Percentiles rank a stretch among this genome's conserved stretches.
These are phyloP conservation scores for Solenopsis fugax DNA, from an alignment of 1,140 invertebrate species.

Conservation along the genomic window DNA sequence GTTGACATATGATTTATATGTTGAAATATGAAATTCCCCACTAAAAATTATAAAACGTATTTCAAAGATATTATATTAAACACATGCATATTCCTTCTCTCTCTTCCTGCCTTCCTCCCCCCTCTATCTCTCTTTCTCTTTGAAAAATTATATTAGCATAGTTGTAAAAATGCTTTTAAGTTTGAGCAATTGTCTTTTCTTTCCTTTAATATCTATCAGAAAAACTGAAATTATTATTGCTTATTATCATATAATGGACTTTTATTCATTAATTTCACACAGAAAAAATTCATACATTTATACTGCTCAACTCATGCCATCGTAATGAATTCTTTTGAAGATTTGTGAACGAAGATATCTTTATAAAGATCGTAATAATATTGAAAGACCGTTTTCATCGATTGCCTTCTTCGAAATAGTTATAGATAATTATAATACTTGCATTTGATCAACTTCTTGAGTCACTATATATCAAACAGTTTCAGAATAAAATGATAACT, in stretches of 20 bases:
- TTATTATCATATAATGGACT: not conserved
- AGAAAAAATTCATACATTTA: not conserved
- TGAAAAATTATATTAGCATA: constrained; percentile 14
- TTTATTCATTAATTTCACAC: not conserved
- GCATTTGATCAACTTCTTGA: not conserved
- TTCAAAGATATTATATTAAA: constrained; percentile 8
- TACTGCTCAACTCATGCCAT: too few species aligned
- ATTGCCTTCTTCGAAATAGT: too few species aligned
- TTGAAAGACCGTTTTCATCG: too few species aligned
- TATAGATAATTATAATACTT: too few species aligned
- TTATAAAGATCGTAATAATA: too few species aligned
- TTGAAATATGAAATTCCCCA: constrained; percentile 24
- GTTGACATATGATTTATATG: constrained; percentile 21
- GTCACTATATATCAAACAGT: not conserved
- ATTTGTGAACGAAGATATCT: too few species aligned
- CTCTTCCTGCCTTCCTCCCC: not conserved
- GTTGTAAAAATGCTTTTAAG: constrained; percentile 12
- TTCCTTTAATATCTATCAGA: not conserved
- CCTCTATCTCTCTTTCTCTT: not conserved
- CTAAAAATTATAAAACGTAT: constrained; percentile 3
- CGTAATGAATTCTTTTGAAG: too few species aligned
- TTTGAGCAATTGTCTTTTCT: not conserved
- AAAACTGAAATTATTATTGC: not conserved
- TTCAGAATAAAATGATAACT: not conserved
- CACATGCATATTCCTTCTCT: not conserved